phyloP scores from a whole-genome alignment of 2,888 invertebrate genomes.

The Drosophila stalkeri region DNA sequence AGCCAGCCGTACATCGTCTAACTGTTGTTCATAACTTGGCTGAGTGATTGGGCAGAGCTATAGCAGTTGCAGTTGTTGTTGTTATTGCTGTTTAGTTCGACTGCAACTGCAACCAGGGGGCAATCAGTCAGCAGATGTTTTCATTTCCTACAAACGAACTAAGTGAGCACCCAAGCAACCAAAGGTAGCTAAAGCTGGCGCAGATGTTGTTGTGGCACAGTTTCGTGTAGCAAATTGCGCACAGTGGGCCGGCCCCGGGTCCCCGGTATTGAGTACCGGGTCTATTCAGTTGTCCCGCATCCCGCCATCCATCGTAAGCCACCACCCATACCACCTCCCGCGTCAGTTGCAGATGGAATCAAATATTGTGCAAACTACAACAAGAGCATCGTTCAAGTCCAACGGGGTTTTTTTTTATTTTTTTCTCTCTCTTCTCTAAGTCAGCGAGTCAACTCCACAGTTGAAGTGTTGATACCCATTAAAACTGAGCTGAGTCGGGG shows the following conservation, averaged over 20 bases:
- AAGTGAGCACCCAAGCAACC: slow-evolving; percentile 54
- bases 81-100: slow-evolving; percentile 9
- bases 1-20: slow-evolving; percentile 52
- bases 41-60: slow-evolving; percentile 72
- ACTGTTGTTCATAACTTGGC: slow-evolving; percentile 79
- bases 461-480: slow-evolving; percentile 35
- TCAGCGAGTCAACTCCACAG: slow-evolving; percentile 27
- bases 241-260: slow-evolving; percentile 72
- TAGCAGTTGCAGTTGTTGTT: slow-evolving; percentile 12
- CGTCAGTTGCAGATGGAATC: slow-evolving; percentile 72
- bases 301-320: background rate
- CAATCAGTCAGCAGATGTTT: slow-evolving; percentile 82
- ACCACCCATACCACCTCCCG: background rate
- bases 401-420: slow-evolving; percentile 54
- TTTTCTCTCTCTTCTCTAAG: slow-evolving; percentile 20
- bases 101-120: slow-evolving; percentile 70
- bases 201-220: slow-evolving; percentile 77
- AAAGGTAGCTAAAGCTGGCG: slow-evolving; percentile 66
- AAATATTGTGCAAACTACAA: slow-evolving; percentile 79
- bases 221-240: slow-evolving; percentile 78
- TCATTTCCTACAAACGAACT: slow-evolving; percentile 76
- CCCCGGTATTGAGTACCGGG: slow-evolving; percentile 56
- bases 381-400: slow-evolving; percentile 71
- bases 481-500: background rate
- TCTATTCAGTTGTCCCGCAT: slow-evolving; percentile 2